A percentile compares a stretch with the other conserved stretches of the same genome.
phyloP scores from a whole-genome alignment of 2,888 invertebrate genomes.

The Xanthorhoe designata region DNA sequence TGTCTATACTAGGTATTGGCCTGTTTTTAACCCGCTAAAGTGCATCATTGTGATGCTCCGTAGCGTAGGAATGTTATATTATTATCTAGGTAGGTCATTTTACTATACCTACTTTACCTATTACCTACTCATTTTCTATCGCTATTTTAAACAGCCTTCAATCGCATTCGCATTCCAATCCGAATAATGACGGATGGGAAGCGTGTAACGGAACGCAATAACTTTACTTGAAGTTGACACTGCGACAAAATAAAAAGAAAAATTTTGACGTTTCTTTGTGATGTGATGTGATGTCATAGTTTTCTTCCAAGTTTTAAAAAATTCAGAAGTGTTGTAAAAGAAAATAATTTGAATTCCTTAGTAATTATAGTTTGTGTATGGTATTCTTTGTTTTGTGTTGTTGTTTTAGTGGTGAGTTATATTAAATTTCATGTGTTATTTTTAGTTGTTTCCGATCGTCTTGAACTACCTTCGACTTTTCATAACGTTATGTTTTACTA shows the following conservation, averaged over 20 bases:
- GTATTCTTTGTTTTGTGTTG: constrained; percentile 43
- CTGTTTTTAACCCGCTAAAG: constrained; percentile 55
- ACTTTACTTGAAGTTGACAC: constrained; percentile 47
- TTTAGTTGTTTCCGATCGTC: constrained; percentile 25
- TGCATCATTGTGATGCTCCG: not conserved
- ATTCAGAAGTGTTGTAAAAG: constrained; percentile 52
- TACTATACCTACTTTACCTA: no score
- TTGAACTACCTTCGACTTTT: constrained; percentile 35
- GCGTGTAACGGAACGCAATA: constrained; percentile 75
- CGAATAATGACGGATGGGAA: not conserved
- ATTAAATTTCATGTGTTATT: constrained; percentile 6
- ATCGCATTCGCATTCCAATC: not conserved
- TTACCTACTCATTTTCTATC: no score
- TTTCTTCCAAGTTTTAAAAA: constrained; percentile 52
- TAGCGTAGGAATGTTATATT: not conserved
- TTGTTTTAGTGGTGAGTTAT: constrained; percentile 50
- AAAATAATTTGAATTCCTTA: constrained; percentile 36
- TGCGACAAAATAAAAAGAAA: constrained; percentile 59
- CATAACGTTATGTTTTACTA: not conserved
- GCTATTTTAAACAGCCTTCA: not conserved
- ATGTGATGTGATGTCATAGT: constrained; percentile 68
- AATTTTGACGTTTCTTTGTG: constrained; percentile 75
- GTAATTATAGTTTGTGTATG: constrained; percentile 43
- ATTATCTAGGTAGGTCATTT: no score
- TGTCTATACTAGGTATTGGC: constrained; percentile 68